These are phyloP conservation scores for Cyclargus thomasi DNA, from an alignment of 1,140 invertebrate genomes.

Conservation along the genomic window DNA sequence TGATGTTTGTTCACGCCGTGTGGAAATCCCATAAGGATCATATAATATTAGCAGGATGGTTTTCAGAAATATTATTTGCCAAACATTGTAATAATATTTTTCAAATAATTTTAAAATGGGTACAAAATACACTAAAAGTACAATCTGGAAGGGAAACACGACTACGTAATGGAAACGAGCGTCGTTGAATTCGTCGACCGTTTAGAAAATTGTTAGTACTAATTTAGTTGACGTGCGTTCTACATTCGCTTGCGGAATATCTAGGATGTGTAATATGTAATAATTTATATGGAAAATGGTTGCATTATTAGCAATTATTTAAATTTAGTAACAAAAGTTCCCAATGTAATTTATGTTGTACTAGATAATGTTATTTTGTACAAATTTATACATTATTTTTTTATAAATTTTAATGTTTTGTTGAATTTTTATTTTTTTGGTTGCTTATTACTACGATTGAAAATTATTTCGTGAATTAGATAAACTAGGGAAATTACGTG, in stretches of 20 bases:
- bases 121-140: not conserved
- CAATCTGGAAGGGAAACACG: not conserved
- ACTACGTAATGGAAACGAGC: not conserved
- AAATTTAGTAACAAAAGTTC: constrained; percentile 14
- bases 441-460: constrained; percentile 53
- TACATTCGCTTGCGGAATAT: constrained; percentile 12
- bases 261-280: constrained; percentile 19
- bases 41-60: too few species aligned
- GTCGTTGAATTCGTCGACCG: not conserved
- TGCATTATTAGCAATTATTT: constrained; percentile 30
- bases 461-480: constrained; percentile 50
- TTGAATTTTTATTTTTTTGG: constrained; percentile 46
- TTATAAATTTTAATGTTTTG: constrained; percentile 51
- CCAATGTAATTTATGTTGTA: constrained; percentile 37
- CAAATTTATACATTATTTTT: constrained; percentile 49
- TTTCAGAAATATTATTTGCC: too few species aligned
- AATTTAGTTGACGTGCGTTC: not conserved
- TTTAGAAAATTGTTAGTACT: not conserved
- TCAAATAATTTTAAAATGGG: not conserved
- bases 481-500: constrained; percentile 67
- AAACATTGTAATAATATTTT: too few species aligned
- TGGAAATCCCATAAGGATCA: too few species aligned
- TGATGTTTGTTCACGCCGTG: too few species aligned
- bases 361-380: constrained; percentile 53
- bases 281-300: constrained; percentile 17